A percentile compares a stretch with the other conserved stretches of the same genome.
Conservation (phyloP, 2,888 invertebrate species). For the Germaria angustata region DNA sequence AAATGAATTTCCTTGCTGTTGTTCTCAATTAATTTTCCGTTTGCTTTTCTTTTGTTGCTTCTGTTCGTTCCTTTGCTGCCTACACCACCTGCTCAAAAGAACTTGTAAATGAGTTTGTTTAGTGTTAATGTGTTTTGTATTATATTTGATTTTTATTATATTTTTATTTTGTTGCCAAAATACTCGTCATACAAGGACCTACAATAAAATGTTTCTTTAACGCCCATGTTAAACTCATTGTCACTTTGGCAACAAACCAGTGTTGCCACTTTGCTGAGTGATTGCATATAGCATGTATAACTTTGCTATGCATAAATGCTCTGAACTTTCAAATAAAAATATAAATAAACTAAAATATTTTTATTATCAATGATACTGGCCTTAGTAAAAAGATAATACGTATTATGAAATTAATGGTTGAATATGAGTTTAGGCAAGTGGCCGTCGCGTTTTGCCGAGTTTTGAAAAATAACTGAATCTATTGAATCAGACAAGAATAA, state of each 20-base stretch:
- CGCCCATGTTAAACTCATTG: constrained; percentile 56
- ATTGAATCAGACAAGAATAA: too few species aligned
- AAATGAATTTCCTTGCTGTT: not conserved
- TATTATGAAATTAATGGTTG: too few species aligned
- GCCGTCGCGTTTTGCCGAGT: too few species aligned
- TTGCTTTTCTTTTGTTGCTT: constrained; percentile 21
- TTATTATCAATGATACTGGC: too few species aligned
- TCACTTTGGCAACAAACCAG: constrained; percentile 49
- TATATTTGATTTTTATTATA: constrained; percentile 45
- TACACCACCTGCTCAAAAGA: constrained; percentile 29
- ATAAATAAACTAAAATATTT: too few species aligned
- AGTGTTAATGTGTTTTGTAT: not conserved
- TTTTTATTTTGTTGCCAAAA: constrained; percentile 40
- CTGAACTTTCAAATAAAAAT: too few species aligned
- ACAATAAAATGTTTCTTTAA: constrained; percentile 34
- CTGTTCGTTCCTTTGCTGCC: not conserved
- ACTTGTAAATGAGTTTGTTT: not conserved
- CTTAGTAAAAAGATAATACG: too few species aligned
- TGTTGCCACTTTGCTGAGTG: not conserved
- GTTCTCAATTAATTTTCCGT: constrained; percentile 22
- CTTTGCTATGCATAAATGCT: too few species aligned
- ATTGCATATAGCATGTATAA: not conserved
- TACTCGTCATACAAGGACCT: constrained; percentile 4
- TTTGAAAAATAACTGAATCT: too few species aligned
- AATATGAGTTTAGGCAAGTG: too few species aligned